Evolutionary conservation across 1,140 invertebrate genomes (phyloP), one percentile per base, ranked within the genome.

Genomic region (Drosophila bocki): DNA sequence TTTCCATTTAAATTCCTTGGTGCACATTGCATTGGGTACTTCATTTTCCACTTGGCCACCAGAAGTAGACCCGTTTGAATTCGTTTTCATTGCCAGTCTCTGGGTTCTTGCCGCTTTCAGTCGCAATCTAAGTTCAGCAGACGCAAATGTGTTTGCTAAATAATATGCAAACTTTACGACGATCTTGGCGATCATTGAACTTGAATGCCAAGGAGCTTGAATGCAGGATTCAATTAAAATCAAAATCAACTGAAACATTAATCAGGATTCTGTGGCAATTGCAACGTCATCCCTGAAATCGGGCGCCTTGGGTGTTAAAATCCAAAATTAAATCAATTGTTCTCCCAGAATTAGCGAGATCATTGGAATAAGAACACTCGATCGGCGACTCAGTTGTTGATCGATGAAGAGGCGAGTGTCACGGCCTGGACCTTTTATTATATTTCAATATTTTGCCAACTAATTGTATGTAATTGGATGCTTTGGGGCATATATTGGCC

Each of bases 361-460:
- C 59, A 58, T 78, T 67, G 61, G n/a, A 68, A 68, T 70, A 71
- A 50, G 39, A 59, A 26, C 72, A 74, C 54, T 85, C 79, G 71
- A 85, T 62, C 41, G 35, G 17, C 29, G 51, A 42, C 33, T 19
- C 51, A 74, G 51, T 64, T 69, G 59, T 44, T 87, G 81, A 76
- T 82, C 60, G 81, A 87, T 83, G 72, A 47, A 42, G 67, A 80
- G 70, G 50, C 50, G 42, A 88, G 72, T 88, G 77, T 78, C 84
- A 80, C 57, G 41, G 82, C 50, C 69, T 84, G 84, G 84, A 63
- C 84, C 62, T 77, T 68, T 82, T 47, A 67, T 70, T 76, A 26
- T 54, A 45, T 70, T 74, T 86, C 56, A 80, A 77, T 80, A 88
- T 87, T 87, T 80, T 88, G 84, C 84, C 84, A 84, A 87, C 77